Conservation (phyloP, 2,797 vertebrate genomes). For the Xyrichtys novacula region DNA sequence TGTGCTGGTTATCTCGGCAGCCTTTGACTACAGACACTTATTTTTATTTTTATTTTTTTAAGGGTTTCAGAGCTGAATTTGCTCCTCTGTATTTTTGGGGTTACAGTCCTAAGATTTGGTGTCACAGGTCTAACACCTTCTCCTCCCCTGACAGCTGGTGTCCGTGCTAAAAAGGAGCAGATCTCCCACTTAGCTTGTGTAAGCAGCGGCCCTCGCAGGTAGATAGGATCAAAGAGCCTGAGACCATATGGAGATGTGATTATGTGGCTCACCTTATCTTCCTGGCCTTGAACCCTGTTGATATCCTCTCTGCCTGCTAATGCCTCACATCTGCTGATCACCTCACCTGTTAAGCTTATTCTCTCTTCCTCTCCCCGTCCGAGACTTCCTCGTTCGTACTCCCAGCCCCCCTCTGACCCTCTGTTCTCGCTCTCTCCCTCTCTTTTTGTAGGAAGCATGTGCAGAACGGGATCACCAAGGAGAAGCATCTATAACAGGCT, state of each 20-base stretch:
- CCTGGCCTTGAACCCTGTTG: constrained; percentile 69
- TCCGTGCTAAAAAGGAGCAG: constrained; percentile 1
- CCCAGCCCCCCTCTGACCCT: constrained; percentile 14
- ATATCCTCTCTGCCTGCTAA: constrained; percentile 60
- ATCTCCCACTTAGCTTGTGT: constrained; percentile 31
- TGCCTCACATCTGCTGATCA: constrained; percentile 58
- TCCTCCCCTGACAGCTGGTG: constrained; percentile 2
- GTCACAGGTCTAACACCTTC: not conserved
- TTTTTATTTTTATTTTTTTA: no score
- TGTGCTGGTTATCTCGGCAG: constrained; percentile 24
- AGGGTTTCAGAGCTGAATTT: no score
- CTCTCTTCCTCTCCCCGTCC: constrained; percentile 1
- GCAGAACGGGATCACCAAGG: constrained; percentile 91
- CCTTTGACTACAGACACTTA: constrained; percentile 51
- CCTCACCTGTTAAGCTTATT: constrained; percentile 23
- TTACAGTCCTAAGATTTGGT: not conserved
- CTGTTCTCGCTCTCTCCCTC: constrained; percentile 9
- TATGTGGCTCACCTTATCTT: constrained; percentile 71
- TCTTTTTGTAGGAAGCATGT: constrained; percentile 80
- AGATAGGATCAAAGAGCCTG: constrained; percentile 62
- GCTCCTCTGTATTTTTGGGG: not conserved
- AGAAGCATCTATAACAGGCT: constrained; percentile 88
- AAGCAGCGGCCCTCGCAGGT: constrained; percentile 19
- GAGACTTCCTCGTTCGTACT: no score
- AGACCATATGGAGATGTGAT: constrained; percentile 56